Evolutionary conservation across 92 coral and sea anemone species (phyloP).

Genomic region (Paramuricea clavata): DNA sequence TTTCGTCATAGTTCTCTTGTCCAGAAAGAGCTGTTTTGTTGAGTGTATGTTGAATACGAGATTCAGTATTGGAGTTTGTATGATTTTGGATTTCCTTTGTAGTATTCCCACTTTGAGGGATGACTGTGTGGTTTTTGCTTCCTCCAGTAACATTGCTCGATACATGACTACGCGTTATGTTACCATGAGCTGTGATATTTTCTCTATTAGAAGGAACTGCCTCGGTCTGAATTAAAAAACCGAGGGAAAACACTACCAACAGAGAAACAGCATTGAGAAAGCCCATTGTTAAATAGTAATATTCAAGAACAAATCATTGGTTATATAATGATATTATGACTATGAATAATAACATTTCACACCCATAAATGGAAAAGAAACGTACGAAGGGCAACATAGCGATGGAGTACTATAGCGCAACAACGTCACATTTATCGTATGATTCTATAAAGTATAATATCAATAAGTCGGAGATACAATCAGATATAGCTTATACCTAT

Average conservation of each 20-base stretch:
- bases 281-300: conserved; percentile 18
- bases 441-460: not conserved
- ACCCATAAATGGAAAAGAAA: not conserved
- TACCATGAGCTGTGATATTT: conserved; percentile 6
- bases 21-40: not conserved
- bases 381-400: not conserved
- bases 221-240: not conserved
- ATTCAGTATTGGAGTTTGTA: not conserved
- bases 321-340: conserved; percentile 1
- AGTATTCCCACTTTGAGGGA: not conserved
- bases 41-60: not conserved
- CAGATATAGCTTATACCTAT: not conserved
- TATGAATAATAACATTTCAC: not conserved
- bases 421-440: not conserved
- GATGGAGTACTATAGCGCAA: not conserved
- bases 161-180: not conserved
- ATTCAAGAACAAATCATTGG: not conserved
- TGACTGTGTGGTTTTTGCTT: not conserved
- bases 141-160: not conserved
- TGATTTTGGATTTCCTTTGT: not conserved
- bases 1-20: not conserved
- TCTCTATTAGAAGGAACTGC: conserved; percentile 6
- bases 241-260: conserved; percentile 13
- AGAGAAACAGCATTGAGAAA: conserved; percentile 25
- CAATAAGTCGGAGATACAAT: not conserved